These are phyloP conservation scores for Heterochromis multidens DNA, from an alignment of 2,113 vertebrate species.

Conservation along the genomic window DNA sequence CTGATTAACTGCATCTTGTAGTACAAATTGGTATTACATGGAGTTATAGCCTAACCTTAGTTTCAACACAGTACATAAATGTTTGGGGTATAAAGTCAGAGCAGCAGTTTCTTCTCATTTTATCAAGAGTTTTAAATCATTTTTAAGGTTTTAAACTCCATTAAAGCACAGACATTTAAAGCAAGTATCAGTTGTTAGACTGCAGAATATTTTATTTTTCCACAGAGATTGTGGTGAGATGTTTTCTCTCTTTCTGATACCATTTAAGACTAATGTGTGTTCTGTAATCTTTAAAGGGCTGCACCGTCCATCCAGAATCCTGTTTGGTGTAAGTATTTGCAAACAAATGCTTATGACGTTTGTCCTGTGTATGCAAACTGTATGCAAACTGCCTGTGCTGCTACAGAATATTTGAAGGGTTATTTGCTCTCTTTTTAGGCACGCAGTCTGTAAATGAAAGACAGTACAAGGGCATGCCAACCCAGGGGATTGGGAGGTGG, in stretches of 20 bases:
- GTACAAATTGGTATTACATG: too few relatives aligned
- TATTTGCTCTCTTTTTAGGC: not conserved
- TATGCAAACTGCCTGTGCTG: too few relatives aligned
- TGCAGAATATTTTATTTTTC: not conserved
- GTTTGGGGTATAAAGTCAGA: too few relatives aligned
- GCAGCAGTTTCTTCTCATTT: too few relatives aligned
- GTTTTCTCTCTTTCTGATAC: not conserved
- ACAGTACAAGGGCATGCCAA: conserved; percentile 78
- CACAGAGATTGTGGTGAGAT: not conserved
- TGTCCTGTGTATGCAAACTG: not conserved
- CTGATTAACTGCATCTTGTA: too few relatives aligned
- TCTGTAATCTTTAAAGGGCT: conserved; percentile 31
- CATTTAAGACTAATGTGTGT: not conserved
- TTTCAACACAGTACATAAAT: too few relatives aligned
- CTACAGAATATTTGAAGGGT: not conserved
- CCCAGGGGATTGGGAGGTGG: conserved; percentile 86
- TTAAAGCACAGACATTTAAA: not conserved
- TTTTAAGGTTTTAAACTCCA: not conserved
- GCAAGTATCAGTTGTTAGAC: not conserved
- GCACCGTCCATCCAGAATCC: conserved; percentile 19
- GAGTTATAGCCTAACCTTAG: too few relatives aligned
- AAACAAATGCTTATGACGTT: not conserved
- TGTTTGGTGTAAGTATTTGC: conserved; percentile 43
- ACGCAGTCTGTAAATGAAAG: conserved; percentile 53
- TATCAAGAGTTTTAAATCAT: too few relatives aligned